These are phyloP conservation scores for Carcharodon carcharias DNA, from an alignment of 2,797 vertebrate genomes.

Conservation along the genomic window DNA sequence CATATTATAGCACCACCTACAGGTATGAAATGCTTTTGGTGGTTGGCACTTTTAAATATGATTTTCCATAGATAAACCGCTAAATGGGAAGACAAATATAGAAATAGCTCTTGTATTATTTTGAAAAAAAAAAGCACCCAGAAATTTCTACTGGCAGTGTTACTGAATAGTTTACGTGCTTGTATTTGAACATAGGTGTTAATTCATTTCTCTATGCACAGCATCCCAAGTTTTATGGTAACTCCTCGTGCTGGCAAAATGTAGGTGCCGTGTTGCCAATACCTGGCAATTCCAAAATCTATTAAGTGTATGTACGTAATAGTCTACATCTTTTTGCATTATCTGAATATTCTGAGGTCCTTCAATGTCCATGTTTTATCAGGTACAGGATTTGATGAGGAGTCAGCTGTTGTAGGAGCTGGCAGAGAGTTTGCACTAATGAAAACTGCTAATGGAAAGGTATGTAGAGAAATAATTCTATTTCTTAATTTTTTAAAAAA, in stretches of 20 bases:
- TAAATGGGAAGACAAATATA: not conserved
- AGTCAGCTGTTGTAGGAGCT: conserved; percentile 88
- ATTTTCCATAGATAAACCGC: not conserved
- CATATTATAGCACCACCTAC: not conserved
- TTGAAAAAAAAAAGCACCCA: not conserved
- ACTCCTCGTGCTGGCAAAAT: not conserved
- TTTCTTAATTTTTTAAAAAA: conserved; percentile 23
- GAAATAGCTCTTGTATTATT: not conserved
- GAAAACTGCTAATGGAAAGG: conserved; percentile 97
- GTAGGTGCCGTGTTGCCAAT: not conserved
- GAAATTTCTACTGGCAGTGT: not conserved
- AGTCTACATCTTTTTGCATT: not conserved
- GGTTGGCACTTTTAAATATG: not conserved
- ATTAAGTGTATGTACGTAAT: not conserved
- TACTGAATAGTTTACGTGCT: not conserved
- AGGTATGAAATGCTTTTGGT: not conserved
- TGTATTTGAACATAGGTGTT: not conserved
- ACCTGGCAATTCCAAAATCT: not conserved
- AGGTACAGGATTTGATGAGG: conserved; percentile 98
- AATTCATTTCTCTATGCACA: not conserved
- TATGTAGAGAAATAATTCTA: conserved; percentile 50
- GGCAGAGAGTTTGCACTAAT: conserved; percentile 97
- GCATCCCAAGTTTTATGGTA: not conserved
- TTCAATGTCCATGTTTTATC: conserved; percentile 39
- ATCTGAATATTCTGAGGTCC: not conserved